Base-by-base conservation (phyloP, 2,113 vertebrate genomes). In the Hypanus sabinus region DNA sequence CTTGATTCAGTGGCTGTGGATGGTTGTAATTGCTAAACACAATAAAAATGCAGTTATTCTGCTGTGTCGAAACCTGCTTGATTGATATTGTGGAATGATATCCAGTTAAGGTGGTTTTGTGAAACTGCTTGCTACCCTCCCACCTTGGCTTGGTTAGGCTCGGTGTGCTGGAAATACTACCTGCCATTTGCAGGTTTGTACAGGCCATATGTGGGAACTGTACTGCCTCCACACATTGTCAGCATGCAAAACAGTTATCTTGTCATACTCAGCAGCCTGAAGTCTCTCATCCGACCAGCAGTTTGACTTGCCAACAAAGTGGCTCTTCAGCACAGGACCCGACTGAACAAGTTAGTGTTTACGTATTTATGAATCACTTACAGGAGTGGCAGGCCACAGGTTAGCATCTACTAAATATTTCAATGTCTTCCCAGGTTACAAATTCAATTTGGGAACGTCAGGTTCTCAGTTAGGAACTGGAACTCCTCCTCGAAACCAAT, bases 1-100 rank as follows among this genome's bases (percentile, higher is more conserved):
- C 60, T 65, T 20, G 60, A 65, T 65, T n/a, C 16, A 60, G 11
- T 57, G 3, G 81, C 46, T 57, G 46, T 85, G 55, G 81, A 90
- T 90, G 85, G n/a, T 18, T n/a, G 60, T 65, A 60, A 90, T 90
- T 65, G 85, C 85, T 90, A 90, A 83, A 90, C 33, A 33, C 60
- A 65, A 18, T 90, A 90, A 90, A 90, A 90, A 90, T 90, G 85
- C 60, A 90, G 85, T 90, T 90, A 90, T 90, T 90, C 85, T 90
- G 85, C 85, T 90, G 60, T 90, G 60, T 90, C 60, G 85, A 90
- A 90, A 90, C 85, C 62, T 65, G 62, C 85, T 90, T 90, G 85
- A 90, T 90, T 90, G 60, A 90, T 90, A 65, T 18, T 68, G 60
- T 90, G 60, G 60, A 90, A 90, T 14, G 8, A 7, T 6, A 65